Evolutionary conservation across 2,888 invertebrate species (phyloP).

Genomic region (Yponomeuta plumbellus): DNA sequence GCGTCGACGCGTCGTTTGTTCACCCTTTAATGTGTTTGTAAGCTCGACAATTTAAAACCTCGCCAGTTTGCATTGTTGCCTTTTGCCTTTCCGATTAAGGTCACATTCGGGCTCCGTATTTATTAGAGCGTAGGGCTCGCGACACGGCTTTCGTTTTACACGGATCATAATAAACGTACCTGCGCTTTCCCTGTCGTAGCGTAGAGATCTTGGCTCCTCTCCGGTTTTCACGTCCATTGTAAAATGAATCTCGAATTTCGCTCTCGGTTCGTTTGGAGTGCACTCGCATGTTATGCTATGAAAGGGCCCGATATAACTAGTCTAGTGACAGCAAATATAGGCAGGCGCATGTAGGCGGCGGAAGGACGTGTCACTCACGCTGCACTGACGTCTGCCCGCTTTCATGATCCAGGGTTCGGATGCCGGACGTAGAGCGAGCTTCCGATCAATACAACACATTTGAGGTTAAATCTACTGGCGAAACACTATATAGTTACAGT

Average conservation of each 20-base stretch:
- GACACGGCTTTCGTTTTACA: constrained; percentile 70
- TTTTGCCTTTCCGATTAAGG: constrained; percentile 73
- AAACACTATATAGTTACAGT: no score
- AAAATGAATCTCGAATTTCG: constrained; percentile 25
- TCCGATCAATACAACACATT: constrained; percentile 52
- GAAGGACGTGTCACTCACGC: constrained; percentile 68
- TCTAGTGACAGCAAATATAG: constrained; percentile 4
- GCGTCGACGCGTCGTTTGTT: constrained; percentile 47
- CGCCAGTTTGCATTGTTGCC: constrained; percentile 71
- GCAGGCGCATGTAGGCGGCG: constrained; percentile 37
- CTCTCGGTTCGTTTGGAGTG: background rate
- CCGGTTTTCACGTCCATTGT: constrained; percentile 28
- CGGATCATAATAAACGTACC: constrained; percentile 50
- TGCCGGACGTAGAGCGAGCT: constrained; percentile 42
- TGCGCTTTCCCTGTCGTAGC: constrained; percentile 42
- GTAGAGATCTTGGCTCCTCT: constrained; percentile 27
- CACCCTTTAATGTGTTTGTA: constrained; percentile 70
- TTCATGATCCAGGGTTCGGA: constrained; percentile 39
- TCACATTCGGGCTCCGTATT: constrained; percentile 69
- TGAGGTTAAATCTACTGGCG: background rate
- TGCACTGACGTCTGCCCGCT: constrained; percentile 58
- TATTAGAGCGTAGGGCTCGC: constrained; percentile 67
- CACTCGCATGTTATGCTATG: constrained; percentile 22
- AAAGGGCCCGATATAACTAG: background rate
- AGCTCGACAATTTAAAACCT: constrained; percentile 69